phyloP scores from a whole-genome alignment of 2,797 vertebrate species.

The Ispidina picta region DNA sequence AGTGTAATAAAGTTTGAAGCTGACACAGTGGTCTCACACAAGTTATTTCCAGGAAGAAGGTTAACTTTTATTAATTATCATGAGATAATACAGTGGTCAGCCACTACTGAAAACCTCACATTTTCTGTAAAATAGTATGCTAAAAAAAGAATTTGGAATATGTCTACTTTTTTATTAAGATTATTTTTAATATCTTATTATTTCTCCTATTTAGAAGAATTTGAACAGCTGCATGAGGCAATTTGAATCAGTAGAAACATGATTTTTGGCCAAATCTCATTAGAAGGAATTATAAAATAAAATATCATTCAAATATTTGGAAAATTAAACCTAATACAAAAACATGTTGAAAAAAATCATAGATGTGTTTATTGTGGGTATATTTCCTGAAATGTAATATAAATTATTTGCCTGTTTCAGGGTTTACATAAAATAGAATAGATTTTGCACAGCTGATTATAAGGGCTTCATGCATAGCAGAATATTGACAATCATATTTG shows the following conservation, averaged over 20 bases:
- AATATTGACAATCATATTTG: not conserved
- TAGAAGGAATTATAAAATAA: not conserved
- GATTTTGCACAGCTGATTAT: not conserved
- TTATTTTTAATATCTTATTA: not conserved
- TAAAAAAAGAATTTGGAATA: not conserved
- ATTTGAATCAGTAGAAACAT: not conserved
- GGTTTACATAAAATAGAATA: not conserved
- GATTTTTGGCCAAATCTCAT: not conserved
- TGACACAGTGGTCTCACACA: not conserved
- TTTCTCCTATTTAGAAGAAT: not conserved
- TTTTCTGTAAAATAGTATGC: not conserved
- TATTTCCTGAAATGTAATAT: not conserved
- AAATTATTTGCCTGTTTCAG: not conserved
- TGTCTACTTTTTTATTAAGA: not conserved
- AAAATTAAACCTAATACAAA: not conserved
- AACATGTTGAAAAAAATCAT: not conserved
- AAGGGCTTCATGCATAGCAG: not conserved
- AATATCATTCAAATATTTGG: not conserved
- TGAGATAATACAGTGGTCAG: not conserved
- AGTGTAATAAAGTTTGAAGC: not conserved
- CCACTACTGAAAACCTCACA: not conserved
- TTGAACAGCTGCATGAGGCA: not conserved
- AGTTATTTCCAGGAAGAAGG: not conserved
- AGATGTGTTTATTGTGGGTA: not conserved
- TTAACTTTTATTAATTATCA: not conserved